Evolutionary conservation across 2,888 invertebrate genomes (phyloP).

Genomic region (Tholera decimalis): DNA sequence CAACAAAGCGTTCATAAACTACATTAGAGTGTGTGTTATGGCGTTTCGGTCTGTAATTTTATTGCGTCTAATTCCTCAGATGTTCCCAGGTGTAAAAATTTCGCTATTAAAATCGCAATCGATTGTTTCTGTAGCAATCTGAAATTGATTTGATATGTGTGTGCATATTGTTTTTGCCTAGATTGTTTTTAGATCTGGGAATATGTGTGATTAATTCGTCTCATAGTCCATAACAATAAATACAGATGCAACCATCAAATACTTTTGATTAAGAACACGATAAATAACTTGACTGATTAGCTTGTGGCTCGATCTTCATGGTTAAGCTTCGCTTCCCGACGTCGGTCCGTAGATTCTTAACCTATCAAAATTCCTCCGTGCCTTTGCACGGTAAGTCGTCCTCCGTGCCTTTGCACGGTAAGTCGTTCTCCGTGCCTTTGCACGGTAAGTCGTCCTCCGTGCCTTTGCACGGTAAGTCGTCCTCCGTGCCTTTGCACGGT

Average conservation of each 20-base stretch:
- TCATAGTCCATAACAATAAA: conserved; percentile 52
- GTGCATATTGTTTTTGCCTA: conserved; percentile 43
- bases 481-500: too few relatives aligned
- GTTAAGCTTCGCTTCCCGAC: too few relatives aligned
- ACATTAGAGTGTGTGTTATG: conserved; percentile 69
- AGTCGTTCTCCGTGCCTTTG: too few relatives aligned
- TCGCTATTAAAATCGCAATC: conserved; percentile 52
- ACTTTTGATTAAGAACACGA: conserved; percentile 26
- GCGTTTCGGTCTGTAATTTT: conserved; percentile 77
- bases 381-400: too few relatives aligned
- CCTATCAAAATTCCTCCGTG: too few relatives aligned
- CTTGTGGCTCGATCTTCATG: too few relatives aligned
- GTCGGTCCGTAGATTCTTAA: too few relatives aligned
- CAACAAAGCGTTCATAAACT: conserved; percentile 49
- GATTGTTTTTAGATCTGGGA: conserved; percentile 40
- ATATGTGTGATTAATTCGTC: conserved; percentile 49
- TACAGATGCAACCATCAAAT: conserved; percentile 53
- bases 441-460: too few relatives aligned
- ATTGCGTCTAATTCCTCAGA: conserved; percentile 68
- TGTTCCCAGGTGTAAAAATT: conserved; percentile 62
- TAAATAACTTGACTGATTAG: too few relatives aligned
- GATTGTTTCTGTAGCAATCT: conserved; percentile 63
- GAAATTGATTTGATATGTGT: conserved; percentile 60
- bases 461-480: too few relatives aligned
- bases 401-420: too few relatives aligned